Conservation (phyloP, 2,113 vertebrate genomes). For the Salvelinus alpinus region DNA sequence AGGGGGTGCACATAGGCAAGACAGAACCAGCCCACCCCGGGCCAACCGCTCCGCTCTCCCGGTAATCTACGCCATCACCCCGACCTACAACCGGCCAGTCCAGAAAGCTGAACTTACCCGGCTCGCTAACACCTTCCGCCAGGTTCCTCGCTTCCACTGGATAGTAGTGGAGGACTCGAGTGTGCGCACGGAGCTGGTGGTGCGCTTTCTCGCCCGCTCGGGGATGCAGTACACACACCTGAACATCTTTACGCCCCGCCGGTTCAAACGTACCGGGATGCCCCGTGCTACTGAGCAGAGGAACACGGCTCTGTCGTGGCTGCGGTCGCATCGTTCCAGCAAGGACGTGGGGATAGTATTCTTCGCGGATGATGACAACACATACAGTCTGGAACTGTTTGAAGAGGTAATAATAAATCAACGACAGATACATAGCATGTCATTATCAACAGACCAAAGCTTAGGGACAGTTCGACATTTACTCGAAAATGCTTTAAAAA, state of each 20-base stretch:
- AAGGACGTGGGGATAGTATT: conserved; percentile 87
- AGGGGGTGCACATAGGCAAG: conserved; percentile 52
- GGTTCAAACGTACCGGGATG: conserved; percentile 90
- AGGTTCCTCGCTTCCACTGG: conserved; percentile 93
- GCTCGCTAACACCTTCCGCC: conserved; percentile 91
- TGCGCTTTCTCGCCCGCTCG: conserved; percentile 82
- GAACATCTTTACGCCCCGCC: conserved; percentile 89
- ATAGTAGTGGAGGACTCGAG: conserved; percentile 92
- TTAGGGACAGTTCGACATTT: no score
- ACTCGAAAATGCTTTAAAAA: no score
- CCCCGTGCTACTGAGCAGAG: conserved; percentile 95
- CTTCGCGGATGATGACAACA: conserved; percentile 98
- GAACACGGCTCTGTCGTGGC: conserved; percentile 89
- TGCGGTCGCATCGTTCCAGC: conserved; percentile 81
- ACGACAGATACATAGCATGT: no score
- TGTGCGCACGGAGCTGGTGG: conserved; percentile 85
- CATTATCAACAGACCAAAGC: no score
- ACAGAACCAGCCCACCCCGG: conserved; percentile 28
- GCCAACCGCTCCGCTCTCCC: conserved; percentile 67
- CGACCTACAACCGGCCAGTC: conserved; percentile 92
- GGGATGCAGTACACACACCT: conserved; percentile 88
- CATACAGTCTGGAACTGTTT: conserved; percentile 97
- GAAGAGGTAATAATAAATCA: conserved; percentile 80
- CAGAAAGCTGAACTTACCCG: conserved; percentile 97
- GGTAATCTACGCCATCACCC: conserved; percentile 92